phyloP scores from a whole-genome alignment of 2,113 vertebrate species.

The Chiloscyllium plagiosum region DNA sequence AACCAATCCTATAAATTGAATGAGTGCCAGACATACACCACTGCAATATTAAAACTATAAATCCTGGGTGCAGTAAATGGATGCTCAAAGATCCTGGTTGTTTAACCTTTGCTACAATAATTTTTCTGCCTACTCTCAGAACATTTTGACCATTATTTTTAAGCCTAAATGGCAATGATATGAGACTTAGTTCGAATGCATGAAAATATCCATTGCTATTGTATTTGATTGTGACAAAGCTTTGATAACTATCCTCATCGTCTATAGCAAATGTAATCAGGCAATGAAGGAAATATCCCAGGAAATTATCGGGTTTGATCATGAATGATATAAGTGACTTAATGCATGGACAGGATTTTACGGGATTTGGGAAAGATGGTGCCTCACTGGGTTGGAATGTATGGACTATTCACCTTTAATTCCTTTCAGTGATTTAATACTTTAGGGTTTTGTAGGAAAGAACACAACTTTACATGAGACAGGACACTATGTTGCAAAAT shows the following conservation, averaged over 20 bases:
- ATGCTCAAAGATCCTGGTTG: neutral
- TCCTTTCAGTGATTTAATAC: no score
- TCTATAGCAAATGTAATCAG: neutral
- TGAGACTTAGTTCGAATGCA: neutral
- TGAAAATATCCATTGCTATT: neutral
- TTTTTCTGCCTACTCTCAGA: neutral
- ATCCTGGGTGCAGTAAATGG: neutral
- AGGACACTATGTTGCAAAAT: no score
- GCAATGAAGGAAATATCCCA: neutral
- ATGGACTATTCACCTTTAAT: no score
- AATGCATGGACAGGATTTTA: neutral
- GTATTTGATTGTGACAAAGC: neutral
- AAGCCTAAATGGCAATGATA: neutral
- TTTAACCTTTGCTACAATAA: neutral
- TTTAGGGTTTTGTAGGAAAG: no score
- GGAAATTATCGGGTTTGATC: neutral
- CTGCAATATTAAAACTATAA: neutral
- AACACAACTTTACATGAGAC: no score
- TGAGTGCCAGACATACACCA: neutral
- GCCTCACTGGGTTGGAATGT: no score
- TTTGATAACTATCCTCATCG: neutral
- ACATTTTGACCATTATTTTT: neutral
- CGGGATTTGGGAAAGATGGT: no score
- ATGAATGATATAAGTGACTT: neutral
- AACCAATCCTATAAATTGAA: neutral